Conservation (phyloP, 2,113 vertebrate species). For the human (Homo sapiens) region DNA sequence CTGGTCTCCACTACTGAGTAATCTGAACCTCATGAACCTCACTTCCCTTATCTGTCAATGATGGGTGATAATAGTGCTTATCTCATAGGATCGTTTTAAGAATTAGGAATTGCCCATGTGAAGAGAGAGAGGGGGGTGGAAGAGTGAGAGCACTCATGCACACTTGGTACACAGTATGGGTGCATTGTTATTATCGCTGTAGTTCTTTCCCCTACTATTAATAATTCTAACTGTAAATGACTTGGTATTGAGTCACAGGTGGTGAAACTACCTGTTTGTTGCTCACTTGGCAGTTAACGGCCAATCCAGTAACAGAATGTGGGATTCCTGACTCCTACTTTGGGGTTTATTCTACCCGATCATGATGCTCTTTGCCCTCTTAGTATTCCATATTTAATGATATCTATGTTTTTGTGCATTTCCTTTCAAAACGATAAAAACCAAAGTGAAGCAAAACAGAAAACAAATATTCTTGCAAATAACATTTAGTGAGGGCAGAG, state of each 20-base stretch:
- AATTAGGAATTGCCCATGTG: neutral
- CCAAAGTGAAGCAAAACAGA: neutral
- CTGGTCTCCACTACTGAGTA: neutral
- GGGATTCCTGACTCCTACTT: neutral
- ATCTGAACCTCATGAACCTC: neutral
- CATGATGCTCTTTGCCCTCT: neutral
- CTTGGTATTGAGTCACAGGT: neutral
- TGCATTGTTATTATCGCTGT: neutral
- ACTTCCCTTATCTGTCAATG: neutral
- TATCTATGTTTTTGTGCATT: neutral
- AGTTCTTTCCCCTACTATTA: neutral
- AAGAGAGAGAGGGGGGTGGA: no score
- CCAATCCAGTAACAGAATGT: neutral
- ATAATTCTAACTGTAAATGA: neutral
- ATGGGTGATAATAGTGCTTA: neutral
- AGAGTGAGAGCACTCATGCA: no score
- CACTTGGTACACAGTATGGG: neutral
- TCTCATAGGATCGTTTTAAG: neutral
- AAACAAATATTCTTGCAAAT: neutral
- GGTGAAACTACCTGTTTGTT: neutral
- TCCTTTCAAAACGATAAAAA: constrained; percentile 18
- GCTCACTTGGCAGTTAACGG: neutral
- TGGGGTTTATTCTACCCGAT: neutral
- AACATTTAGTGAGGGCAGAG: neutral
- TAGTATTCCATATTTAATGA: neutral